These are phyloP conservation scores for Spodoptera picta DNA, from an alignment of 2,888 invertebrate genomes.

Conservation along the genomic window DNA sequence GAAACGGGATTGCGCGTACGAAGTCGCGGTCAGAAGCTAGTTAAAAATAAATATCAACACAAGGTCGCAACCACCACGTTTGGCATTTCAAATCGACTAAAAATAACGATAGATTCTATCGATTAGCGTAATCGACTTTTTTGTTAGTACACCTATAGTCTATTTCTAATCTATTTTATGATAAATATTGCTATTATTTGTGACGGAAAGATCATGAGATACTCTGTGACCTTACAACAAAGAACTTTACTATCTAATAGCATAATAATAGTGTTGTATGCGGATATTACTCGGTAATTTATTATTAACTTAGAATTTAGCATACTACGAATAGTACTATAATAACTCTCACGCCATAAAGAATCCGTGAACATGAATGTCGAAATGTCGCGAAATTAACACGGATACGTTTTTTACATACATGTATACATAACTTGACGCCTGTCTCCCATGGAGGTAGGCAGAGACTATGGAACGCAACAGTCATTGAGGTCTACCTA, in stretches of 20 bases:
- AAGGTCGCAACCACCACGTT: constrained; percentile 57
- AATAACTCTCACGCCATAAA: constrained; percentile 32
- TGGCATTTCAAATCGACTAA: constrained; percentile 45
- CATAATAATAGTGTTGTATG: constrained; percentile 1
- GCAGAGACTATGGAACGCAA: too few species aligned
- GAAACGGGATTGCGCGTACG: too few species aligned
- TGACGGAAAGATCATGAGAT: constrained; percentile 4
- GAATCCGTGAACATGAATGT: constrained; percentile 31
- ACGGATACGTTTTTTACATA: not conserved
- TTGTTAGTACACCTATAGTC: constrained; percentile 7
- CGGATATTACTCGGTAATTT: constrained; percentile 27
- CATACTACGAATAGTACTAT: constrained; percentile 10
- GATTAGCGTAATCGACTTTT: constrained; percentile 27
- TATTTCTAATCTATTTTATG: constrained; percentile 26
- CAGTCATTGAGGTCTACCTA: too few species aligned
- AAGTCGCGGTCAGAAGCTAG: too few species aligned
- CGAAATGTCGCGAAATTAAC: constrained; percentile 28
- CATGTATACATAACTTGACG: too few species aligned
- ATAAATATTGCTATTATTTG: constrained; percentile 4
- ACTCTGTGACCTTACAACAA: constrained; percentile 22
- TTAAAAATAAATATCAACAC: constrained; percentile 40
- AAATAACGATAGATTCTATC: constrained; percentile 31
- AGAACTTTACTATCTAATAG: constrained; percentile 13
- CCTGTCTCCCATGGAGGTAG: too few species aligned
- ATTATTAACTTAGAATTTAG: constrained; percentile 16